A percentile compares a stretch with the other conserved stretches of the same genome.
Conservation (phyloP, 2,888 invertebrate genomes). For the Luperina testacea region DNA sequence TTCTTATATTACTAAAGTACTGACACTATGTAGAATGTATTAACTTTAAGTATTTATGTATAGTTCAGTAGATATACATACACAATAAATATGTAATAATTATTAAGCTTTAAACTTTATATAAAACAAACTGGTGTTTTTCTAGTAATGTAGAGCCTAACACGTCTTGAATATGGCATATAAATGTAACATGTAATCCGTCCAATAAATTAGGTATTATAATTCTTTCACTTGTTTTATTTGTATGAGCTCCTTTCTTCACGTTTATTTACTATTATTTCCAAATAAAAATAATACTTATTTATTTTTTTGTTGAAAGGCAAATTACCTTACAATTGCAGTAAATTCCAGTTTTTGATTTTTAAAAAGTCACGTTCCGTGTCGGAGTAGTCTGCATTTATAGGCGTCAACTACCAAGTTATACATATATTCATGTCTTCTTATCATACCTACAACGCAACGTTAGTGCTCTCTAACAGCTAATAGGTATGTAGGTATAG, state of each 20-base stretch:
- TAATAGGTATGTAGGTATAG: no score
- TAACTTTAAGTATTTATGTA: conserved; percentile 17
- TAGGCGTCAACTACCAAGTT: no score
- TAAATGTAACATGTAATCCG: conserved; percentile 44
- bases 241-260: background rate
- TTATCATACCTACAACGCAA: no score
- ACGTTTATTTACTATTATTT: background rate
- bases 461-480: no score
- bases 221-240: conserved; percentile 21
- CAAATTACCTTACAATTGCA: no score
- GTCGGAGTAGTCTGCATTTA: background rate
- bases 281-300: background rate
- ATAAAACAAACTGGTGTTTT: conserved; percentile 37
- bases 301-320: no score
- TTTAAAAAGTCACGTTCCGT: background rate
- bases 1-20: conserved; percentile 1
- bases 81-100: conserved; percentile 12
- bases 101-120: conserved; percentile 37
- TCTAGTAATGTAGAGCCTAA: conserved; percentile 37
- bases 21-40: conserved; percentile 27
- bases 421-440: no score
- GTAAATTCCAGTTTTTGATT: no score
- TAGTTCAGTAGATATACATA: conserved; percentile 17
- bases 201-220: conserved; percentile 50
- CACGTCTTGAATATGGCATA: conserved; percentile 31